phyloP scores from a whole-genome alignment of 2,797 vertebrate species.

The Meda fulgida region DNA sequence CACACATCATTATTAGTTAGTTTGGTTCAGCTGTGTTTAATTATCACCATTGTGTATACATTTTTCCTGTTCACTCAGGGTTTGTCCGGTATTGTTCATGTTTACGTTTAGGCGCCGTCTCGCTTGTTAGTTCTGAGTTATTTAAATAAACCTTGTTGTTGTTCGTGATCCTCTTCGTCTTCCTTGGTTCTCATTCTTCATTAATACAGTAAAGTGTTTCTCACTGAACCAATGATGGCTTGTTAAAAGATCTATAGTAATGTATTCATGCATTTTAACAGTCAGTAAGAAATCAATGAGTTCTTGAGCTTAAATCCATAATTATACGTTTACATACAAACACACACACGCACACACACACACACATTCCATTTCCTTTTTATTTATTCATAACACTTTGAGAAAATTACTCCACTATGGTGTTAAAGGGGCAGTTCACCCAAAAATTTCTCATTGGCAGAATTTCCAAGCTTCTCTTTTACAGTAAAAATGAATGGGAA shows the following conservation, averaged over 20 bases:
- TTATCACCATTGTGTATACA: no score
- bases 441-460: neutral
- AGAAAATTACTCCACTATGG: neutral
- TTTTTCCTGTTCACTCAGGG: no score
- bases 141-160: no score
- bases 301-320: constrained; percentile 33
- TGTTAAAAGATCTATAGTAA: constrained; percentile 24
- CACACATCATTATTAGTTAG: no score
- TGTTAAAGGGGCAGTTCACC: neutral
- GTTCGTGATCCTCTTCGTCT: no score
- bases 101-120: no score
- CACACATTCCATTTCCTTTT: neutral
- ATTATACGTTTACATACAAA: constrained; percentile 12
- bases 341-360: neutral
- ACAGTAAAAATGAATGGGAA: neutral
- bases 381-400: neutral
- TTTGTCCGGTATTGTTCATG: no score
- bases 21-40: no score
- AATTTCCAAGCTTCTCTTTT: neutral
- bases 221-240: neutral
- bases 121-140: no score
- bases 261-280: constrained; percentile 50
- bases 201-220: constrained; percentile 24
- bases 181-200: neutral
- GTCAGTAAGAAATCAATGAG: constrained; percentile 41